These are phyloP conservation scores for Pampus argenteus DNA, from an alignment of 2,797 vertebrate species.

Conservation along the genomic window DNA sequence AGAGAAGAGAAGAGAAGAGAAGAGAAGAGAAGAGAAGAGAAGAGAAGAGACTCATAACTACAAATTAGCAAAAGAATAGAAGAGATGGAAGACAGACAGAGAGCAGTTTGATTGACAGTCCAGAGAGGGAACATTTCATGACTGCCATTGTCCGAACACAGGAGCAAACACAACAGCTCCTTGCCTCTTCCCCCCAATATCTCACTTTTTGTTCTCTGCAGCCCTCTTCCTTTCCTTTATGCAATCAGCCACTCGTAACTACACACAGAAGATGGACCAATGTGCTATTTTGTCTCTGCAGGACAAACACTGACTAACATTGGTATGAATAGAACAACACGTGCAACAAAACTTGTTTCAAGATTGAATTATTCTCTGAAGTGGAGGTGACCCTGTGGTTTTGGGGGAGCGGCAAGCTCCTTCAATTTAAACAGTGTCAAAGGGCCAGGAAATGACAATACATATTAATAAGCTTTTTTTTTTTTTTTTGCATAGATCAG, in stretches of 20 bases:
- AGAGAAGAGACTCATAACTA: slow-evolving; percentile 10
- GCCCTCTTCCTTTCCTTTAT: slow-evolving; percentile 1
- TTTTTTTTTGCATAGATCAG: neutral
- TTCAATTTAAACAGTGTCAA: slow-evolving; percentile 44
- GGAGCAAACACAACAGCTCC: slow-evolving; percentile 58
- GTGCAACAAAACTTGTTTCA: slow-evolving; percentile 52
- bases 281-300: slow-evolving; percentile 21
- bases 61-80: slow-evolving; percentile 25
- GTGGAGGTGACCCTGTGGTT: slow-evolving; percentile 3
- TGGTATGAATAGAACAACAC: slow-evolving; percentile 57
- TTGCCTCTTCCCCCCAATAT: slow-evolving; percentile 28
- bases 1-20: slow-evolving; percentile 27
- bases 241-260: slow-evolving; percentile 39
- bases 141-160: slow-evolving; percentile 57
- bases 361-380: slow-evolving; percentile 27
- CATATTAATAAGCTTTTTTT: slow-evolving; percentile 37
- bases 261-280: slow-evolving; percentile 28
- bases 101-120: slow-evolving; percentile 64
- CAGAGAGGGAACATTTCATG: slow-evolving; percentile 55
- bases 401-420: slow-evolving; percentile 4
- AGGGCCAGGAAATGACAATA: slow-evolving; percentile 44
- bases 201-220: slow-evolving; percentile 43
- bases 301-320: slow-evolving; percentile 7
- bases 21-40: slow-evolving; percentile 16
- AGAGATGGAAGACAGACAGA: slow-evolving; percentile 27